Evolutionary conservation across 2,797 vertebrate species (phyloP).

Genomic region (Micrastur ruficollis): DNA sequence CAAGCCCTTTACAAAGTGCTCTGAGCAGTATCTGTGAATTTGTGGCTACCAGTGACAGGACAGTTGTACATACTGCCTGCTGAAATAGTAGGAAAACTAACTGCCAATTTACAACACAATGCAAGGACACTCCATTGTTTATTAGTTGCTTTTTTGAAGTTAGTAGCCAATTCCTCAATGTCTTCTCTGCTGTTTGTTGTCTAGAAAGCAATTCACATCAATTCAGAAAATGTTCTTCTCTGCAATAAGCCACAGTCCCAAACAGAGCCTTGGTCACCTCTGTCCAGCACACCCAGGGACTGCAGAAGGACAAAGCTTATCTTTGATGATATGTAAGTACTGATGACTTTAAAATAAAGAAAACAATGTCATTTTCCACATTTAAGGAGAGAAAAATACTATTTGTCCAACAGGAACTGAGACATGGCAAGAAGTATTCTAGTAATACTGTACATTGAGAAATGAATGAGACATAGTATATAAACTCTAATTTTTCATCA

Average conservation of each 20-base stretch:
- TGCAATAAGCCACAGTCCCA: slow-evolving; percentile 73
- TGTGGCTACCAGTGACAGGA: neutral
- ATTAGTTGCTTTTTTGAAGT: neutral
- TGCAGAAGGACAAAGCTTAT: slow-evolving; percentile 77
- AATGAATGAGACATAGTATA: neutral
- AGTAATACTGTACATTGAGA: neutral
- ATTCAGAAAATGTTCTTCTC: slow-evolving; percentile 68
- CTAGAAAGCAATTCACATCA: slow-evolving; percentile 74
- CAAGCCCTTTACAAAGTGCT: neutral
- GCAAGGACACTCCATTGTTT: neutral
- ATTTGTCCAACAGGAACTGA: neutral
- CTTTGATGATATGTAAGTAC: slow-evolving; percentile 80
- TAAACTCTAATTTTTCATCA: neutral
- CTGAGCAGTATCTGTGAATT: neutral
- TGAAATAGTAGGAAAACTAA: neutral
- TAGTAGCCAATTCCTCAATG: slow-evolving; percentile 32
- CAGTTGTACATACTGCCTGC: neutral
- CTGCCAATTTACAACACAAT: neutral
- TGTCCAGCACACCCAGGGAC: slow-evolving; percentile 70
- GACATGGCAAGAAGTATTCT: neutral
- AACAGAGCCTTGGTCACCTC: slow-evolving; percentile 73
- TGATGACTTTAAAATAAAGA: neutral
- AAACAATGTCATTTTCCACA: neutral
- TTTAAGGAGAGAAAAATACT: neutral
- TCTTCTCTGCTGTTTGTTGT: slow-evolving; percentile 56